Base-by-base conservation (phyloP, 35 echinoderm and acorn worm genomes). In the Patiria miniata region DNA sequence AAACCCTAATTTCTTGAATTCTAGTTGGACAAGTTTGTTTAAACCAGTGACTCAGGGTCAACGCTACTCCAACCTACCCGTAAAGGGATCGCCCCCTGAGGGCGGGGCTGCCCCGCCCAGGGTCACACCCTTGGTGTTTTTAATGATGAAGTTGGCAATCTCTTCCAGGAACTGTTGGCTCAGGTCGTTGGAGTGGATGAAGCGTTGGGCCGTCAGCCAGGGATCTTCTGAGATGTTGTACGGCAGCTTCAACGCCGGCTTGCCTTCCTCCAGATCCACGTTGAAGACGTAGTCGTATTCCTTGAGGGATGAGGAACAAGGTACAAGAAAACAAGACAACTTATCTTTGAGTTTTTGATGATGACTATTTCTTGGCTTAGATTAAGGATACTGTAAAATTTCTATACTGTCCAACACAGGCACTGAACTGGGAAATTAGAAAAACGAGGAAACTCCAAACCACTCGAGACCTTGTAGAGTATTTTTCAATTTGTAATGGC, bases 241-340 rank as follows among this genome's bases (percentile, higher is more conserved):
- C 0, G 96, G 93, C 14, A 99, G 86, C 78, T 99, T 99, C 32
- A 99, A 68, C 7, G 90, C 81, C 15, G 80, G 81, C 30, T 68
- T 85, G 17, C 93, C 93, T 40, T 99, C 96, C 68, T 99, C 93
- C 5, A 99, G 85, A 83, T 99, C 96, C 6, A 99, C 96, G 51
- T 91, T 87, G 56, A 99, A 99, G 18, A 95, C 96, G 56, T 99
- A 92, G 79, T 99, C 96, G 84, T 99, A 99, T 85, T 99, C 96
- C 96, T 99, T 36, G 19, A 28, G 51, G 23, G 2, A 22, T 4
- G 42, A 4, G 12, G 42, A 47, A 12, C 4, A 47, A 47, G 42
- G 42, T 47, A 47, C 42, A 47, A 47, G 42, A 47, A 47, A 6
- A 12, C 42, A 47, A 47, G 12, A 47, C 12, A 47, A 47, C 42